Evolutionary conservation across 1,140 invertebrate species (phyloP), one percentile per base, ranked within the genome.

Genomic region (Geopemphigus sp.): DNA sequence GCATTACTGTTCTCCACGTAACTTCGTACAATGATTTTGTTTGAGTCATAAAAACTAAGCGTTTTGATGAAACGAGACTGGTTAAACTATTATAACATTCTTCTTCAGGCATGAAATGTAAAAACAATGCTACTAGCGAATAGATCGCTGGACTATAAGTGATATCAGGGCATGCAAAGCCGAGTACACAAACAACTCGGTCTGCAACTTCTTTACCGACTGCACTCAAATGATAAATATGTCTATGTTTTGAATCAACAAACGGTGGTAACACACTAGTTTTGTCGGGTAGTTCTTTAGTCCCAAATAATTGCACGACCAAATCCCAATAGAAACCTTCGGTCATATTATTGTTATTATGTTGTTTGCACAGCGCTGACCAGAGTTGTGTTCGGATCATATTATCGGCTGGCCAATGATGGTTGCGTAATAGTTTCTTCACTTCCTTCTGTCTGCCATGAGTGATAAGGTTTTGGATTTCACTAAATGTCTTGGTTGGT

Each of bases 51-150:
- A 95, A 97, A 87, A 92, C 93, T 86, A 94, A 93, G 83, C 93
- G 91, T 84, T 95, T 94, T 82, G 92, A 92, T 83, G 92, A 90
- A 61, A 97, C 91, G 83, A 98, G 87, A 83, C 91, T 94, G 64
- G 94, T 92, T 87, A 97, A 90, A 85, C 94, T 95, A 86, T 95
- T 92, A 88, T 95, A 98, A 84, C 94, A 94, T 87, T 96, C 92
- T 86, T 95, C 94, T 86, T 97, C 94, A 86, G 91, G 91, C 91
- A 97, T 93, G 86, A 94, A 98, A 88, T 98, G 96, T 83, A 98
- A 89, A 83, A 98, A 90, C 80, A 98, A 88, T 82, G 94, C 91
- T 81, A 94, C 91, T 84, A 97, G 90, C 47, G 95, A 93, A 88
- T 95, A 97, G 81, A 98, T 88, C 82, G 92, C 90, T 80, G 96